A percentile compares a stretch with the other conserved stretches of the same genome.
These are phyloP conservation scores for Illadopsis cleaveri DNA, from an alignment of 2,113 vertebrate genomes.

Conservation along the genomic window DNA sequence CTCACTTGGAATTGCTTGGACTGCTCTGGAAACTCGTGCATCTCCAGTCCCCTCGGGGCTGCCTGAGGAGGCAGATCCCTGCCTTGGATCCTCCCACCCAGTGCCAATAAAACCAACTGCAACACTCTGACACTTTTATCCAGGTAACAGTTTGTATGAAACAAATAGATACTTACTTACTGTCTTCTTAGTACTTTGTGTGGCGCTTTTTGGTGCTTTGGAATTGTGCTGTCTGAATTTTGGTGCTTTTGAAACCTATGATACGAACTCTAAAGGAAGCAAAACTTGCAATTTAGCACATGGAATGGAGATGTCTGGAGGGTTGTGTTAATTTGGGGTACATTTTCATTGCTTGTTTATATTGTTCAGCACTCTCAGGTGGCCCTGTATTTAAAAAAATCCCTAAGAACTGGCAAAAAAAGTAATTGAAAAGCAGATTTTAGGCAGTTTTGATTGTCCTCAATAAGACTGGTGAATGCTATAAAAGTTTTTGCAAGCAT, in stretches of 20 bases:
- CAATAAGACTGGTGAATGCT: neutral
- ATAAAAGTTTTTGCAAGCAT: neutral
- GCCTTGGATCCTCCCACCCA: neutral
- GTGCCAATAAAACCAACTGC: neutral
- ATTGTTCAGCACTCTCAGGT: neutral
- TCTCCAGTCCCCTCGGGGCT: rapidly evolving
- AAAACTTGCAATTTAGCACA: neutral
- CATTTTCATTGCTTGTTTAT: neutral
- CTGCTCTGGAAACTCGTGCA: neutral
- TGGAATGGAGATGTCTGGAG: neutral
- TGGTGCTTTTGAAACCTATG: neutral
- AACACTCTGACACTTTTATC: neutral
- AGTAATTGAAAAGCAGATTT: neutral
- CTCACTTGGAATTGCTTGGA: neutral
- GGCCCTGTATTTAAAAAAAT: neutral
- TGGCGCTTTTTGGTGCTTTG: neutral
- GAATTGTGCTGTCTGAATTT: neutral
- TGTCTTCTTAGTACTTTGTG: neutral
- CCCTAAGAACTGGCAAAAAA: neutral
- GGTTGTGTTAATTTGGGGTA: neutral
- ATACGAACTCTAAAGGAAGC: neutral
- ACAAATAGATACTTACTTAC: neutral
- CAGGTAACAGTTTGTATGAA: neutral
- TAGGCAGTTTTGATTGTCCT: neutral
- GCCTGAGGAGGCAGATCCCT: neutral